Conservation (phyloP, 2,113 vertebrate species). For the Phalacrocorax brasilianus region DNA sequence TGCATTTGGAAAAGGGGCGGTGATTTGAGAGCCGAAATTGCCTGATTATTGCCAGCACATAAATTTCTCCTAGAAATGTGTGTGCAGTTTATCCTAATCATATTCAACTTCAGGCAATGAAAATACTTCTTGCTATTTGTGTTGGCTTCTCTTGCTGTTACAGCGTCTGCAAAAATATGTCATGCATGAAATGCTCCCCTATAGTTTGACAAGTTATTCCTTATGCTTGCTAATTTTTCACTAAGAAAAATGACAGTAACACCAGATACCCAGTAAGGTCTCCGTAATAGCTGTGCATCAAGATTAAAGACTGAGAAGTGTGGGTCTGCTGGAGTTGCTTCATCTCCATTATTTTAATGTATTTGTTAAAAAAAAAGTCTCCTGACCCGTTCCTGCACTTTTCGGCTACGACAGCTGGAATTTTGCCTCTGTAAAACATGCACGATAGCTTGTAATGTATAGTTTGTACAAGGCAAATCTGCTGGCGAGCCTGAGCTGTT, state of each 20-base stretch:
- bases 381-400: neutral
- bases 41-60: conserved; percentile 5
- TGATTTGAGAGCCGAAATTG: neutral
- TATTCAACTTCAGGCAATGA: conserved; percentile 21
- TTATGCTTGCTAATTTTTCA: conserved; percentile 58
- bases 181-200: conserved; percentile 35
- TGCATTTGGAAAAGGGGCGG: neutral
- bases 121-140: conserved; percentile 31
- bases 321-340: neutral
- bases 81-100: conserved; percentile 39
- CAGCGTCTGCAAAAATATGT: conserved; percentile 38
- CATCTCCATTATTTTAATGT: neutral
- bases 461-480: neutral
- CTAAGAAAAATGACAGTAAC: conserved; percentile 57
- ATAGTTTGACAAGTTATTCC: conserved; percentile 33
- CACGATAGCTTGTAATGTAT: neutral
- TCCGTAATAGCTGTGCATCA: neutral
- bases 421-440: neutral
- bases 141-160: conserved; percentile 47
- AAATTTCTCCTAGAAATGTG: conserved; percentile 26
- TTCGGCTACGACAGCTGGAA: neutral
- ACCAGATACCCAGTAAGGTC: neutral
- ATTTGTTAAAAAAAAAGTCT: neutral
- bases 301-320: neutral
- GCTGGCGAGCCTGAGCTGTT: neutral